Conservation (phyloP, 2,888 invertebrate genomes). For the Tetheella fluctuosa region DNA sequence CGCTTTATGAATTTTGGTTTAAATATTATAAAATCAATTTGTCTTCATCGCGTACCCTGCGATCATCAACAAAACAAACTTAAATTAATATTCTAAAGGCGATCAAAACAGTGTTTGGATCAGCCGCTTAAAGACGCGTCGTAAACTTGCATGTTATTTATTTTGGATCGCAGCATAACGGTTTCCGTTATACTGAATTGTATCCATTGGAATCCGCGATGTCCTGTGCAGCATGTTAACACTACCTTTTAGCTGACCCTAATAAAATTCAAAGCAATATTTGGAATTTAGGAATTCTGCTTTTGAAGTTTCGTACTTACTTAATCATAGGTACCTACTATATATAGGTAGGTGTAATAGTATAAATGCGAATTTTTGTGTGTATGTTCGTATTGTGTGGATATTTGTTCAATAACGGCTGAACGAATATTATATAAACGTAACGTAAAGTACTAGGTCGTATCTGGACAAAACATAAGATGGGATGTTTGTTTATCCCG, state of each 20-base stretch:
- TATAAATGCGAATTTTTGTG: too few relatives aligned
- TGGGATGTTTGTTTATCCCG: too few relatives aligned
- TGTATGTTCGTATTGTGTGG: too few relatives aligned
- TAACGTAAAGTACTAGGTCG: too few relatives aligned
- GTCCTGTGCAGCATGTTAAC: slow-evolving; percentile 47
- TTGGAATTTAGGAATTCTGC: slow-evolving; percentile 1
- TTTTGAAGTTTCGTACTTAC: too few relatives aligned
- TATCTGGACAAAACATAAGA: too few relatives aligned
- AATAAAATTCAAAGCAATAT: slow-evolving; percentile 20
- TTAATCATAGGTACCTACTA: too few relatives aligned
- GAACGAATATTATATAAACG: too few relatives aligned
- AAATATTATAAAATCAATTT: too few relatives aligned
- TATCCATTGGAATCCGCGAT: slow-evolving; percentile 55
- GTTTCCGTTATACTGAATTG: slow-evolving; percentile 58
- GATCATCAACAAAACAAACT: slow-evolving; percentile 37
- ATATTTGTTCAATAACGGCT: too few relatives aligned
- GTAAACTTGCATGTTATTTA: slow-evolving; percentile 65
- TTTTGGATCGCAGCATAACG: slow-evolving; percentile 70
- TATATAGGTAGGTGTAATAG: too few relatives aligned
- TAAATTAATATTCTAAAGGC: slow-evolving; percentile 60
- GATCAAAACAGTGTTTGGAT: slow-evolving; percentile 50
- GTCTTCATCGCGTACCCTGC: slow-evolving; percentile 9
- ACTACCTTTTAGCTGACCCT: slow-evolving; percentile 32
- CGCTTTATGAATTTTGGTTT: too few relatives aligned
- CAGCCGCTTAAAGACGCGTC: slow-evolving; percentile 42